A percentile compares a stretch with the other conserved stretches of the same genome.
Evolutionary conservation across 2,888 invertebrate species (phyloP).

Genomic region (Saturnia japonica): DNA sequence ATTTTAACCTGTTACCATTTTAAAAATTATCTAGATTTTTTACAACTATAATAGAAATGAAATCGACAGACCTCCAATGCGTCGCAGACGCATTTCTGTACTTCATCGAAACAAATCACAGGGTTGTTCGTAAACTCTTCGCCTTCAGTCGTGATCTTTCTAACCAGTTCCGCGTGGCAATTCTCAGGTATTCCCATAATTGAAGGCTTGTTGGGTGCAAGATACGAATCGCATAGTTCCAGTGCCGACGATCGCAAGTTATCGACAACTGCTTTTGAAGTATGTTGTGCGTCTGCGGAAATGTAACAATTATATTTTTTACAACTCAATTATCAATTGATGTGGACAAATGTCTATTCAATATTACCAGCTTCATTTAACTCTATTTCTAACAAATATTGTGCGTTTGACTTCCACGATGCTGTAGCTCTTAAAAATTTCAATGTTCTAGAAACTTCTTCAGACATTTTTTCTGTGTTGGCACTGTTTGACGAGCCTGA

Average conservation of each 20-base stretch:
- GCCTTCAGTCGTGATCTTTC: constrained; percentile 72
- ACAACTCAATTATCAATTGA: not conserved
- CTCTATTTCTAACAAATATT: constrained; percentile 72
- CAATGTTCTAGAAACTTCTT: constrained; percentile 67
- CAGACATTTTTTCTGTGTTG: constrained; percentile 63
- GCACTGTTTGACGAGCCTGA: constrained; percentile 49
- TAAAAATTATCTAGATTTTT: no score
- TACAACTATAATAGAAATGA: not conserved
- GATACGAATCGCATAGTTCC: constrained; percentile 68
- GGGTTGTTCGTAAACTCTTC: constrained; percentile 70
- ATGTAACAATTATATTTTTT: not conserved
- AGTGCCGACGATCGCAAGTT: constrained; percentile 69
- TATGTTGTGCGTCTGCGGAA: constrained; percentile 57
- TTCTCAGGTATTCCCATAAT: constrained; percentile 65
- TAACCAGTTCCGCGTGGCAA: constrained; percentile 65
- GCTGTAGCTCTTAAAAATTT: constrained; percentile 68
- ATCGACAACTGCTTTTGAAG: constrained; percentile 69
- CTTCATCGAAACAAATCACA: constrained; percentile 92
- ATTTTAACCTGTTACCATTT: no score
- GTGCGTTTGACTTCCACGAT: constrained; percentile 73
- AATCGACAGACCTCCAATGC: constrained; percentile 75
- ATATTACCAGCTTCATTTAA: constrained; percentile 63
- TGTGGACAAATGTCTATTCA: not conserved
- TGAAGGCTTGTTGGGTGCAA: constrained; percentile 58
- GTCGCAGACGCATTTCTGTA: constrained; percentile 86